These are phyloP conservation scores for Tubiluchus corallicola DNA, from an alignment of 2,888 invertebrate genomes.

Conservation along the genomic window DNA sequence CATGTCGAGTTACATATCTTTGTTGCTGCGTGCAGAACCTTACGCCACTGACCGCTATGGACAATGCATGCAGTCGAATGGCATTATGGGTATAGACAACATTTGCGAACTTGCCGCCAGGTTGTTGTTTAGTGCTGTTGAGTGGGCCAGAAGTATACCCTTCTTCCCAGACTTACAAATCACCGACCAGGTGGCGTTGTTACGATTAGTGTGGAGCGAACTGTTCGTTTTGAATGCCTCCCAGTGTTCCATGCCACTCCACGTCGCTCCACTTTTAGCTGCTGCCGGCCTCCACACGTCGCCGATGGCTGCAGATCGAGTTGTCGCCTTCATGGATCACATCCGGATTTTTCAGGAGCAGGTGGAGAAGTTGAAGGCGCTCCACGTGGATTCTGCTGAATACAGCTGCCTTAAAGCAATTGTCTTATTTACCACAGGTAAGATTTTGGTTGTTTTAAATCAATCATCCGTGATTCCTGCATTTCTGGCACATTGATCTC, in stretches of 20 bases:
- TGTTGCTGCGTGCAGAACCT: conserved; percentile 83
- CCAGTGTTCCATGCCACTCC: conserved; percentile 93
- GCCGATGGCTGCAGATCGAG: conserved; percentile 82
- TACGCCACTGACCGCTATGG: conserved; percentile 88
- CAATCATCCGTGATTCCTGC: no score
- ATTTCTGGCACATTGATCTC: no score
- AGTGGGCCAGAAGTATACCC: conserved; percentile 94
- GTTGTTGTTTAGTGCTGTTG: conserved; percentile 83
- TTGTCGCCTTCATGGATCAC: conserved; percentile 97
- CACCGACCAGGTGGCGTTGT: conserved; percentile 47
- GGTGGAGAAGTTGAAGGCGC: conserved; percentile 90
- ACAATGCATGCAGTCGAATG: conserved; percentile 60
- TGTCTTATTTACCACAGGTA: conserved; percentile 97
- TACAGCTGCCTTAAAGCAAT: conserved; percentile 98
- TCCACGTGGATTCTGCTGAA: conserved; percentile 94
- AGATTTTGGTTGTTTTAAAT: no score
- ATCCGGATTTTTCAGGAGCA: conserved; percentile 83
- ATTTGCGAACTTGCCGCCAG: conserved; percentile 92
- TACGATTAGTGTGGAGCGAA: conserved; percentile 89
- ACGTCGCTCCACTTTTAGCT: conserved; percentile 82
- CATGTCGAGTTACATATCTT: conserved; percentile 84
- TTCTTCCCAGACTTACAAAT: conserved; percentile 91
- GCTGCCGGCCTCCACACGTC: conserved; percentile 84
- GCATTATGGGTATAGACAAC: conserved; percentile 96
- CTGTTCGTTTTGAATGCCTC: conserved; percentile 92